These are phyloP conservation scores for Spea bombifrons DNA, from an alignment of 2,113 vertebrate genomes.

Conservation along the genomic window DNA sequence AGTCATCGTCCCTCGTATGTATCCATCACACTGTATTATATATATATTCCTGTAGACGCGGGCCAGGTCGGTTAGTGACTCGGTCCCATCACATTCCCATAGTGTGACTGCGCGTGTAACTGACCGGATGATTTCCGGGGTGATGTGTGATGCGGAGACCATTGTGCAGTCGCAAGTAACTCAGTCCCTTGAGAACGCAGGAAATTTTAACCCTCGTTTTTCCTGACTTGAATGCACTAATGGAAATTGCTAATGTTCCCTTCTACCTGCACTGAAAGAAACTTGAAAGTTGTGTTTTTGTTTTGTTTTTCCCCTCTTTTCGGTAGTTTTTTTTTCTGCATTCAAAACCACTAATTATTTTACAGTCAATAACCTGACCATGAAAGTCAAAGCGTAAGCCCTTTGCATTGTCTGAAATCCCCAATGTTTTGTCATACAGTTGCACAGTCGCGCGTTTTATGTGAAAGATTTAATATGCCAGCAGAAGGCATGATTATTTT, in stretches of 20 bases:
- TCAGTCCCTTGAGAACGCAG: constrained; percentile 11
- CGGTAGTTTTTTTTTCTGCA: not conserved
- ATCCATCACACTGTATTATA: constrained; percentile 34
- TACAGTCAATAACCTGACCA: constrained; percentile 17
- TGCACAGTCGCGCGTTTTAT: no score
- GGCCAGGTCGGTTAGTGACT: constrained; percentile 25
- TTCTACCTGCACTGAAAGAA: constrained; percentile 39
- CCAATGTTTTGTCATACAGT: no score
- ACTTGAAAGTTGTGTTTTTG: not conserved
- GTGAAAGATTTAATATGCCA: no score
- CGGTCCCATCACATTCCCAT: not conserved
- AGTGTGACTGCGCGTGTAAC: constrained; percentile 9
- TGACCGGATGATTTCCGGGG: not conserved
- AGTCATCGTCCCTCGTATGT: constrained; percentile 74
- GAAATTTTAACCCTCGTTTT: constrained; percentile 17
- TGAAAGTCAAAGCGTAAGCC: no score
- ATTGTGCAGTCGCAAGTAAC: constrained; percentile 15
- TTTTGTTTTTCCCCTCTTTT: not conserved
- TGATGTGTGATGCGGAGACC: constrained; percentile 10
- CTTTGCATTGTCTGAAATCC: no score
- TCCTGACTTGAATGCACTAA: constrained; percentile 31
- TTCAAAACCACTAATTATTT: not conserved
- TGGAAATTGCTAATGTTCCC: constrained; percentile 38
- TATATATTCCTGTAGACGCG: constrained; percentile 18
- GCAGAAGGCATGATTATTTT: no score